A percentile compares a stretch with the other conserved stretches of the same genome.
Evolutionary conservation across 1,140 invertebrate genomes (phyloP).

Genomic region (Maniola jurtina): DNA sequence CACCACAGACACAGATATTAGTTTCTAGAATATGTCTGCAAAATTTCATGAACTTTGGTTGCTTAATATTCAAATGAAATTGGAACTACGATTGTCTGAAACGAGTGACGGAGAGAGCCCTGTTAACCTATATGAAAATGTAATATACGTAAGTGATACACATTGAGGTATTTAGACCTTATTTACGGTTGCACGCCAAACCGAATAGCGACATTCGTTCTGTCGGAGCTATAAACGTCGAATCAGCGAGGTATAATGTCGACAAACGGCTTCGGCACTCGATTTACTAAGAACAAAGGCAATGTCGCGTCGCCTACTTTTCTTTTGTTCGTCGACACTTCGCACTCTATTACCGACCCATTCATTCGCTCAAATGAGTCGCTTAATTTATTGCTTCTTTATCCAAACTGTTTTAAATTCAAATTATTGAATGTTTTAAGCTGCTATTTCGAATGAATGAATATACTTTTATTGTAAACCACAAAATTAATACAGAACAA

Average conservation of each 20-base stretch:
- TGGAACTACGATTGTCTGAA: no score
- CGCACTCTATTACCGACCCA: conserved; percentile 67
- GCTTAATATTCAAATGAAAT: no score
- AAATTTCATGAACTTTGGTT: no score
- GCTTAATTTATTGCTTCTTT: conserved; percentile 68
- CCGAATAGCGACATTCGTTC: conserved; percentile 28
- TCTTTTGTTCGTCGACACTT: conserved; percentile 68
- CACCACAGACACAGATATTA: no score
- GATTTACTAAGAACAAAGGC: conserved; percentile 74
- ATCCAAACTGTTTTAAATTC: conserved; percentile 57
- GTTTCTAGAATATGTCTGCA: no score
- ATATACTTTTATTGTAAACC: no score
- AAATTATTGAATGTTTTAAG: conserved; percentile 30
- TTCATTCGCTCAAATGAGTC: conserved; percentile 71
- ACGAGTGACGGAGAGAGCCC: no score
- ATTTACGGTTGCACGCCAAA: conserved; percentile 9
- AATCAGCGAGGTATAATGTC: conserved; percentile 69
- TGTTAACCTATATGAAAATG: no score
- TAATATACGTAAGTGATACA: background rate
- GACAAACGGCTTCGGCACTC: conserved; percentile 69
- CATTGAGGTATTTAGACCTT: conserved; percentile 1
- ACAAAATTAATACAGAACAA: no score
- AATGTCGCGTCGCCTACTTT: conserved; percentile 55
- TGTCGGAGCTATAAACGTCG: conserved; percentile 65
- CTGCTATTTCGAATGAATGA: no score